Evolutionary conservation across 2,888 invertebrate species (phyloP), one percentile per base, ranked within the genome.

Genomic region (Agonopterix arenella): DNA sequence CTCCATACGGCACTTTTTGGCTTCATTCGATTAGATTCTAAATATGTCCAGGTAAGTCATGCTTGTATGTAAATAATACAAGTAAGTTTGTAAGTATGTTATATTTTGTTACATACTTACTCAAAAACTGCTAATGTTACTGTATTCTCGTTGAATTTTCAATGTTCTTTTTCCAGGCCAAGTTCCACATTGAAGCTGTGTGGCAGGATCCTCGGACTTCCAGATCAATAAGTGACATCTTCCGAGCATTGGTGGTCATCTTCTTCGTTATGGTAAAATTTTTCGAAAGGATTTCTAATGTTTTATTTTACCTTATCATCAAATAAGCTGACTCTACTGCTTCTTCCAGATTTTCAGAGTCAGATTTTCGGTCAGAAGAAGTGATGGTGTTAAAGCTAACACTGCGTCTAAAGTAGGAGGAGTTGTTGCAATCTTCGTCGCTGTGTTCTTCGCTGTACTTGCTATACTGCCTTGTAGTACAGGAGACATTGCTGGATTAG

Each of bases 321-420:
- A 40, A 40, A 40, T 40, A 40, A 40, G 4, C n/a, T 28, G 28
- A 28, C 28, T 28, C 28, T 28, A 7, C 28, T 28, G 18, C 5
- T 40, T 40, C 10, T 40, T 9, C 10, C 8, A 88, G 86, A 78
- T 88, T 40, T 86, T 86, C 66, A 71, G 85, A 8, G 66, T 83
- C 10, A 72, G 85, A 1, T 88, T 86, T 67, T 86, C 88, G 0
- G 72, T 62, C 2, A 80, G 84, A 0, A 78, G 85, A 0, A 58
- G 57, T 1, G 84, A 85, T 36, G 84, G 83, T 0, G 84, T 86
- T n/a, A 85, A 85, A 46, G 71, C 78, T 0, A 74, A 60, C 56
- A 85, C 86, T 0, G 84, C 85, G 0, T 72, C 85, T 0, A 73
- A 73, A 2, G 85, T 84, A 1, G 84, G 80, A 0, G 85, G 78